These are phyloP conservation scores for Drosophila bifasciata DNA, from an alignment of 1,140 invertebrate species.

Conservation along the genomic window DNA sequence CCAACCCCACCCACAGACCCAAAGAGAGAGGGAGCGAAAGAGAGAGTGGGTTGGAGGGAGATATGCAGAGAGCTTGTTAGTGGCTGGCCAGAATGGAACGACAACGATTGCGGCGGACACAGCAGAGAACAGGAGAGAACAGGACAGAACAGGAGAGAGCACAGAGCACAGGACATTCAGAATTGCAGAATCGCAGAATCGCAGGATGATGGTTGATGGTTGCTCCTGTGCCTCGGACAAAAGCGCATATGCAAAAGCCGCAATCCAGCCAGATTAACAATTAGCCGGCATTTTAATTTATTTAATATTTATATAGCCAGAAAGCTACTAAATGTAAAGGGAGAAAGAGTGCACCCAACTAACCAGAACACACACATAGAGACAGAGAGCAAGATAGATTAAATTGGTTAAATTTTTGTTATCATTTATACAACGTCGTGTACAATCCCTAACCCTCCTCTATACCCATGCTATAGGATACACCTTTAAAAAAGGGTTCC, in stretches of 20 bases:
- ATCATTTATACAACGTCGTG: too few species aligned
- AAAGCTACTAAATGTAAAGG: slow-evolving; percentile 14
- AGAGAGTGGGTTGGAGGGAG: slow-evolving; percentile 2
- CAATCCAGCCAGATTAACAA: slow-evolving; percentile 79
- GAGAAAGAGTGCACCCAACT: not conserved
- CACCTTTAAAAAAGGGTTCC: too few species aligned
- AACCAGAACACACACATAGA: too few species aligned
- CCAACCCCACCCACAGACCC: not conserved
- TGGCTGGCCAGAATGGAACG: slow-evolving; percentile 23
- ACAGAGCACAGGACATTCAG: too few species aligned
- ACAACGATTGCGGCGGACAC: too few species aligned
- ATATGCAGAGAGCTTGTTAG: slow-evolving; percentile 36
- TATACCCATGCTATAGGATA: too few species aligned
- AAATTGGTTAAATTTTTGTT: too few species aligned
- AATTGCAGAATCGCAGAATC: too few species aligned
- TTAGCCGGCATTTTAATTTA: slow-evolving; percentile 78
- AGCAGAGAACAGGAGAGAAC: too few species aligned
- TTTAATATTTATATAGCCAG: slow-evolving; percentile 67
- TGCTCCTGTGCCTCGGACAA: slow-evolving; percentile 39
- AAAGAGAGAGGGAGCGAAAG: slow-evolving; percentile 12
- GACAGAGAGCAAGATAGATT: too few species aligned
- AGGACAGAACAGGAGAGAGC: too few species aligned
- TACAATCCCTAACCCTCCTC: too few species aligned
- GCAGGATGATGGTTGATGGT: slow-evolving; percentile 33
- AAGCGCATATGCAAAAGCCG: slow-evolving; percentile 66